Evolutionary conservation across 1,140 invertebrate genomes (phyloP).

Genomic region (Euura saliciscinereae): DNA sequence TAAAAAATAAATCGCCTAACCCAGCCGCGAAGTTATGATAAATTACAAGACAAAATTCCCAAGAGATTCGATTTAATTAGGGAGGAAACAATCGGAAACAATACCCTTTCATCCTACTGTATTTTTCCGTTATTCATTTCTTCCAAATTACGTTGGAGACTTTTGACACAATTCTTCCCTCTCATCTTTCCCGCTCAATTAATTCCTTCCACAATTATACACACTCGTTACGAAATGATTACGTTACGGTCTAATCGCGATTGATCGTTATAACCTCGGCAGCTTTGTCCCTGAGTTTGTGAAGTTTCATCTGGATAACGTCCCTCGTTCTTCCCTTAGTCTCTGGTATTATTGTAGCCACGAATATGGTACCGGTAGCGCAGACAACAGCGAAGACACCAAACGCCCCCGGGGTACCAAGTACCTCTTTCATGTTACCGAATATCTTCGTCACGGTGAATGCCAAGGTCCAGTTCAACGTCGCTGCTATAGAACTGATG

Average conservation of each 20-base stretch:
- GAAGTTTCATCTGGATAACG: slow-evolving; percentile 55
- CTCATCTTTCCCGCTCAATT: too few relatives aligned
- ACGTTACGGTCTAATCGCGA: not conserved
- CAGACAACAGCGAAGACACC: slow-evolving; percentile 62
- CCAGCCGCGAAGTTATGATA: too few relatives aligned
- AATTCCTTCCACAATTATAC: too few relatives aligned
- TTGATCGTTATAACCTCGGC: not conserved
- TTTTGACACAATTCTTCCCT: too few relatives aligned
- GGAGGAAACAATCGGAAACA: too few relatives aligned
- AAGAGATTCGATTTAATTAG: too few relatives aligned
- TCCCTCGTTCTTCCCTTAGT: slow-evolving; percentile 65
- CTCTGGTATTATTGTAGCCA: slow-evolving; percentile 64
- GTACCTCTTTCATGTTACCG: slow-evolving; percentile 50
- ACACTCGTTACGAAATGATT: not conserved
- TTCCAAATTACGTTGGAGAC: too few relatives aligned
- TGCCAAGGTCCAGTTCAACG: slow-evolving; percentile 61
- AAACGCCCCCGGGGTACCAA: slow-evolving; percentile 62
- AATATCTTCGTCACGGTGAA: slow-evolving; percentile 63
- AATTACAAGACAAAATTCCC: too few relatives aligned
- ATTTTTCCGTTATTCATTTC: not conserved
- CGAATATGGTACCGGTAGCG: slow-evolving; percentile 58
- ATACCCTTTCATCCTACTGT: not conserved
- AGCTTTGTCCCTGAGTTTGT: not conserved
- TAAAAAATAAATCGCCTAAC: too few relatives aligned
- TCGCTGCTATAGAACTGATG: slow-evolving; percentile 55